Conservation (phyloP, 2,113 vertebrate genomes). For the Eulemur macaco region DNA sequence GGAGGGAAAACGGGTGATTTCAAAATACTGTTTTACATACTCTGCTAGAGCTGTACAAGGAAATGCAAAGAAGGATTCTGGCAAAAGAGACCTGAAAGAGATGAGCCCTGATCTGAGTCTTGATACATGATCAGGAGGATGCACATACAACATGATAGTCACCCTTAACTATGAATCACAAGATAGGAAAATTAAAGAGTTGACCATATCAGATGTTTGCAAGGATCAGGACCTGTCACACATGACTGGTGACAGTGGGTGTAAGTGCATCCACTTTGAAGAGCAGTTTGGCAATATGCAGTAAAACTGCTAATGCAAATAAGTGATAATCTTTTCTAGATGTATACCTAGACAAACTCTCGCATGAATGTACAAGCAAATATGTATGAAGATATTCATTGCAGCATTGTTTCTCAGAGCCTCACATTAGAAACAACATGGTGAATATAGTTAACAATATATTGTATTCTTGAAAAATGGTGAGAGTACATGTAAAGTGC, state of each 20-base stretch:
- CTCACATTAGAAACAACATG: neutral
- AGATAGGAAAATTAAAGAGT: neutral
- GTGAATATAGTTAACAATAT: neutral
- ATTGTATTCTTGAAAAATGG: neutral
- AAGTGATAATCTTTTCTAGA: neutral
- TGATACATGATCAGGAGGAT: neutral
- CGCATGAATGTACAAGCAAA: neutral
- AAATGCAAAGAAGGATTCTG: neutral
- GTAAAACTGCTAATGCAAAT: neutral
- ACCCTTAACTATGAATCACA: neutral
- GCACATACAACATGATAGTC: neutral
- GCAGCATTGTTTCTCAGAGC: neutral
- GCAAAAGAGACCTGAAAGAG: neutral
- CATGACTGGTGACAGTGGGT: neutral
- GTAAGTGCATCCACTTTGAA: neutral
- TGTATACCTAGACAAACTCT: neutral
- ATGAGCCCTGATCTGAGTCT: neutral
- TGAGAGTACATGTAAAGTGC: neutral
- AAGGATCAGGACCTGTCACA: neutral
- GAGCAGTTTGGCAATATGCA: neutral
- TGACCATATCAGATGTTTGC: neutral
- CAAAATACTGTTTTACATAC: neutral
- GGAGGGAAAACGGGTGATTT: neutral
- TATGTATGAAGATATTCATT: neutral
- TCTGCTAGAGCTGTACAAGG: neutral